Evolutionary conservation across 2,113 vertebrate genomes (phyloP).

Genomic region (Echinops telfairi): DNA sequence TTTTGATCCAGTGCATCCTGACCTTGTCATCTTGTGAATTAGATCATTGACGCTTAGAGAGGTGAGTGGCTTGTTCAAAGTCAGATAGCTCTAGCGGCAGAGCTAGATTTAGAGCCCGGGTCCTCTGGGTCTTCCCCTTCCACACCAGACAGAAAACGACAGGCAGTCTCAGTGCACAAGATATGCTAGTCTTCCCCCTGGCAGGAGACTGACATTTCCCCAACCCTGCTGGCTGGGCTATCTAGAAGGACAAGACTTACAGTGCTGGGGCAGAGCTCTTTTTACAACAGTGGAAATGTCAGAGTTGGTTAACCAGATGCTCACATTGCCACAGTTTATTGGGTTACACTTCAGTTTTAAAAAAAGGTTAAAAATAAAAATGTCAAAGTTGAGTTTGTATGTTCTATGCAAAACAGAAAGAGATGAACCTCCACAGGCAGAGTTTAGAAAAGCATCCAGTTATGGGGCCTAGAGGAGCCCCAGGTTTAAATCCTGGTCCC

Average conservation of each 20-base stretch:
- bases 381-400: background rate
- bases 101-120: background rate
- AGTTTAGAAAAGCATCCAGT: background rate
- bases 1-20: background rate
- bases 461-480: background rate
- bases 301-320: background rate
- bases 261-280: background rate
- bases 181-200: background rate
- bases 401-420: background rate
- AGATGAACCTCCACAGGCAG: background rate
- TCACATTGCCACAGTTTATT: background rate
- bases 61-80: background rate
- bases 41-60: background rate
- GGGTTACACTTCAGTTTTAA: background rate
- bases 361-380: background rate
- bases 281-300: background rate
- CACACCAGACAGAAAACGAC: background rate
- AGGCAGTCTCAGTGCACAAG: background rate
- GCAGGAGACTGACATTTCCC: background rate
- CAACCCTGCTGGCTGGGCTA: background rate
- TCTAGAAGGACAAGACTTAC: conserved; percentile 15
- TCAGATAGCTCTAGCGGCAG: background rate
- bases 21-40: background rate
- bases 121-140: background rate
- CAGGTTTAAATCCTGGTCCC: background rate